Percentiles rank a stretch among this genome's conserved stretches.
Evolutionary conservation across 2,888 invertebrate genomes (phyloP).

Genomic region (Autographa pulchrina): DNA sequence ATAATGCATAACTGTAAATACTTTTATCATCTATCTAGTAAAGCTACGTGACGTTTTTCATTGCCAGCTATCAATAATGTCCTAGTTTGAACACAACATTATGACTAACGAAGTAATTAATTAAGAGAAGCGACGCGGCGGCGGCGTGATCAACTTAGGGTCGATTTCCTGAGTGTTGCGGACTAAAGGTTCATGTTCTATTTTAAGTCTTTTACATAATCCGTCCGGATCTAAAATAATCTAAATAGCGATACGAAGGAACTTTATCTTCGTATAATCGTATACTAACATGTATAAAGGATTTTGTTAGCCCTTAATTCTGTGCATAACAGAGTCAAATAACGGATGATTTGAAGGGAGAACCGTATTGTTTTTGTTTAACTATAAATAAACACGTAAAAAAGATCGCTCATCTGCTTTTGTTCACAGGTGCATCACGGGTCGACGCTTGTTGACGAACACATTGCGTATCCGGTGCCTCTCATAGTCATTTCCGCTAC

Average conservation of each 20-base stretch:
- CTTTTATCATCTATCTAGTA: neutral
- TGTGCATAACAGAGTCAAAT: too few relatives aligned
- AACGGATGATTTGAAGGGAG: neutral
- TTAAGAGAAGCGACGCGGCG: constrained; percentile 11
- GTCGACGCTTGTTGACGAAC: neutral
- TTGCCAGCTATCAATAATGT: constrained; percentile 14
- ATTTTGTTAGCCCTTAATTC: too few relatives aligned
- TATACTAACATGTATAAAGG: too few relatives aligned
- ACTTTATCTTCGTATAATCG: too few relatives aligned
- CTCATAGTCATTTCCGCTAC: neutral
- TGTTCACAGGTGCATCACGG: neutral
- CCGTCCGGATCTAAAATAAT: neutral
- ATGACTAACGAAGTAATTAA: constrained; percentile 28
- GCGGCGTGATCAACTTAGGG: constrained; percentile 19
- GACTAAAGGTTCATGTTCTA: neutral
- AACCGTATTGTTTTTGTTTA: neutral
- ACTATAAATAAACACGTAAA: neutral
- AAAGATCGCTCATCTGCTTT: neutral
- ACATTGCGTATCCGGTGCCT: neutral
- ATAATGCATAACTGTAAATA: neutral
- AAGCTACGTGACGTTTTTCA: constrained; percentile 17
- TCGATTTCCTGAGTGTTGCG: too few relatives aligned
- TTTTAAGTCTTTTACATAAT: neutral
- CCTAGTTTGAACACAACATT: constrained; percentile 8
- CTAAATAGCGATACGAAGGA: too few relatives aligned